phyloP scores from a whole-genome alignment of 2,888 invertebrate genomes.

The Holacanthella duospinosa region DNA sequence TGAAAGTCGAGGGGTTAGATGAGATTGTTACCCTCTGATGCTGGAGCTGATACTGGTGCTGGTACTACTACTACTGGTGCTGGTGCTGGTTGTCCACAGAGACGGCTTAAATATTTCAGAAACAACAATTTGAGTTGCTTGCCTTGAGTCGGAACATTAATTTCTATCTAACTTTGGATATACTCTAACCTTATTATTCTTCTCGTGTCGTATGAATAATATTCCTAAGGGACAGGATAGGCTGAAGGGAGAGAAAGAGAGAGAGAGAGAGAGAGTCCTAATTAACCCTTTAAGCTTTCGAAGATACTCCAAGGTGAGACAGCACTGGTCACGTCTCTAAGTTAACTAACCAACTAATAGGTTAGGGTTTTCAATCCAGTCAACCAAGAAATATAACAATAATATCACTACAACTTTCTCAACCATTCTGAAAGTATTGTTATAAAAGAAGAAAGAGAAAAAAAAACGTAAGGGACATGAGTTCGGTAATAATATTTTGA shows the following conservation, averaged over 20 bases:
- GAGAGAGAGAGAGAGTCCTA: not conserved
- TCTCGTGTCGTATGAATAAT: conserved; percentile 6
- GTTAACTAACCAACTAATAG: conserved; percentile 2
- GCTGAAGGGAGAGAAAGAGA: no score
- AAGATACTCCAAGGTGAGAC: not conserved
- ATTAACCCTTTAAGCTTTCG: conserved; percentile 11
- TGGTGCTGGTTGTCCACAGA: conserved; percentile 4
- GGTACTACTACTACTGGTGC: not conserved
- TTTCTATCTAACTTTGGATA: not conserved
- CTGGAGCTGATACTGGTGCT: not conserved
- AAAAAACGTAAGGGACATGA: no score
- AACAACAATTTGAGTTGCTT: not conserved
- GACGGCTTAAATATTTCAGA: conserved; percentile 5
- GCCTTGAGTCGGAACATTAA: not conserved
- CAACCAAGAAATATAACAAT: not conserved
- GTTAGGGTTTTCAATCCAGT: not conserved
- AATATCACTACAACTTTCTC: not conserved
- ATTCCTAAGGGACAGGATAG: not conserved
- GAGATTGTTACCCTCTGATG: not conserved
- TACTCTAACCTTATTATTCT: not conserved
- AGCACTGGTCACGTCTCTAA: not conserved
- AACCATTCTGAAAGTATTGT: not conserved
- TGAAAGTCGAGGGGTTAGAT: not conserved
- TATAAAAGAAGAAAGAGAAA: not conserved
- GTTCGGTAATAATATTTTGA: not conserved